Evolutionary conservation across 2,888 invertebrate species (phyloP).

Genomic region (Spodoptera picta): DNA sequence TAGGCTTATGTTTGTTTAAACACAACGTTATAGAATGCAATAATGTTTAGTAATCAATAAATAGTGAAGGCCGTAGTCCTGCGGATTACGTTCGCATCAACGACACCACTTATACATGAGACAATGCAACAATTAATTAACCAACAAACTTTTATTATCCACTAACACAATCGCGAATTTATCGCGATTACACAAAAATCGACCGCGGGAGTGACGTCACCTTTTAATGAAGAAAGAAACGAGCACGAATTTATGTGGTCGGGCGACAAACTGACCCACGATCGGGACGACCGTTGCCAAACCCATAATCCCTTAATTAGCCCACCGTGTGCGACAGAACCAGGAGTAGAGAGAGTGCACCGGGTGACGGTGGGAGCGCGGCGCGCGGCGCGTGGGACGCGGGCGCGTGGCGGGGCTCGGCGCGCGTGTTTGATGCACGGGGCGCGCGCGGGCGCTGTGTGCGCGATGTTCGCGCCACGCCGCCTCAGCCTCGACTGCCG

Average conservation of each 20-base stretch:
- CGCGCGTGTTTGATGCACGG: slow-evolving; percentile 49
- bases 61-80: slow-evolving; percentile 67
- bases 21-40: slow-evolving; percentile 58
- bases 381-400: slow-evolving; percentile 57
- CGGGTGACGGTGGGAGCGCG: slow-evolving; percentile 49
- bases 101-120: slow-evolving; percentile 64
- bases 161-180: slow-evolving; percentile 56
- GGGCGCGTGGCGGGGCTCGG: slow-evolving; percentile 63
- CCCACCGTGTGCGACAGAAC: slow-evolving; percentile 69
- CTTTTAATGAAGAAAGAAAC: slow-evolving; percentile 81
- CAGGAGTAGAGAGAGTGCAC: slow-evolving; percentile 57
- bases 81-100: slow-evolving; percentile 56
- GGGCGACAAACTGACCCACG: slow-evolving; percentile 76
- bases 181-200: slow-evolving; percentile 67
- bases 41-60: slow-evolving; percentile 73
- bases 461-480: slow-evolving; percentile 85
- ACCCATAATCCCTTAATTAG: slow-evolving; percentile 82
- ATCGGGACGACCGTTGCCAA: slow-evolving; percentile 72
- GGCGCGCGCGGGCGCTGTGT: slow-evolving; percentile 82
- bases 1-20: slow-evolving; percentile 51
- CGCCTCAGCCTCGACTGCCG: slow-evolving; percentile 87
- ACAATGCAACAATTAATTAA: slow-evolving; percentile 76
- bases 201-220: slow-evolving; percentile 84
- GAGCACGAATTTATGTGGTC: slow-evolving; percentile 78
- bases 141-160: slow-evolving; percentile 51